A percentile compares a stretch with the other conserved stretches of the same genome.
Conservation (phyloP, 2,797 vertebrate genomes). For the Dryobates pubescens region DNA sequence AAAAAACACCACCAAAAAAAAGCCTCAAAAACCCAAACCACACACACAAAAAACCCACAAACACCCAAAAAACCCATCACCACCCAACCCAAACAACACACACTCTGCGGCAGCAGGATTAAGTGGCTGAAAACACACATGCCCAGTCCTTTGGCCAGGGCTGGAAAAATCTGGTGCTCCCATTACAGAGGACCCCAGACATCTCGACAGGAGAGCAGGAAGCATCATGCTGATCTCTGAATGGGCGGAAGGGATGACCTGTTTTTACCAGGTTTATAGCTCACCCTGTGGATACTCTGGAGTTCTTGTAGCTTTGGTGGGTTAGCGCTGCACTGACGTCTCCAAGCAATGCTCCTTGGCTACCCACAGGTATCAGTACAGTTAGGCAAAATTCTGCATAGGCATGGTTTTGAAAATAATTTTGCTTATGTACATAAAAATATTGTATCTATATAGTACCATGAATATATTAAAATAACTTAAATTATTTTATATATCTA, state of each 20-base stretch:
- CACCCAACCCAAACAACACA: too few relatives aligned
- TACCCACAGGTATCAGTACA: neutral
- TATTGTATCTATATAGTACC: neutral
- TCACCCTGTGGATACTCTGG: neutral
- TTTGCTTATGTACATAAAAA: neutral
- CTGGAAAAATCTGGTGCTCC: neutral
- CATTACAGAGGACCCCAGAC: neutral
- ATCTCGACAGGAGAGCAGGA: neutral
- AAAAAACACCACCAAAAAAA: too few relatives aligned
- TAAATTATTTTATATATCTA: neutral
- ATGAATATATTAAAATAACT: neutral
- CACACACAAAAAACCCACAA: too few relatives aligned
- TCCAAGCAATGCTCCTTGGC: neutral
- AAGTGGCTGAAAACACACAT: neutral
- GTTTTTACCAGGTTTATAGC: neutral
- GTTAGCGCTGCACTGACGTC: neutral
- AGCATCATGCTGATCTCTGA: neutral
- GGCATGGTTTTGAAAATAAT: neutral
- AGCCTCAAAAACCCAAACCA: too few relatives aligned
- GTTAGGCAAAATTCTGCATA: neutral
- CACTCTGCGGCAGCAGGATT: neutral
- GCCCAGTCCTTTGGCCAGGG: fast-evolving
- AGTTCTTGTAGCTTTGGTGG: neutral
- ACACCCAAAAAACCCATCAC: too few relatives aligned
- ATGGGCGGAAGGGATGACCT: neutral